Conservation (phyloP, 2,113 vertebrate genomes). For the Esox niger region DNA sequence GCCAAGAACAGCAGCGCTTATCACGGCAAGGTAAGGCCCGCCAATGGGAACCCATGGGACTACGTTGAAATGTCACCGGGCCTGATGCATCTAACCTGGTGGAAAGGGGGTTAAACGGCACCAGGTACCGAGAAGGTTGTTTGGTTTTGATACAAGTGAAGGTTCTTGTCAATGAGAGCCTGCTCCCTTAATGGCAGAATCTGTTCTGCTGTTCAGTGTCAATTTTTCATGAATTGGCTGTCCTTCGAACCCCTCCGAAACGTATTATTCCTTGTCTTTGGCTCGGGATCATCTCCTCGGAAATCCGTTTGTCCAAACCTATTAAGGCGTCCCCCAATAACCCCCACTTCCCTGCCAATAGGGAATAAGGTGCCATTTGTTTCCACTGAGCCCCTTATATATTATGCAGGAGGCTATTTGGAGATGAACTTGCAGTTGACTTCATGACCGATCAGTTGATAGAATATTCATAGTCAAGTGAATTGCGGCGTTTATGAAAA, state of each 20-base stretch:
- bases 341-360: too few relatives aligned
- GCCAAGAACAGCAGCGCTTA: conserved; percentile 90
- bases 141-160: too few relatives aligned
- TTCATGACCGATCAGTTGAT: not conserved
- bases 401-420: not conserved
- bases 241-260: not conserved
- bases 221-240: not conserved
- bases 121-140: not conserved
- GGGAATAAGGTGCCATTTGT: too few relatives aligned
- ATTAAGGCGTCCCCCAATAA: not conserved
- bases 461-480: not conserved
- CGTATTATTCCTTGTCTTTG: not conserved
- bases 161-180: not conserved
- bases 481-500: not conserved
- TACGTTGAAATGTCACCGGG: too few relatives aligned
- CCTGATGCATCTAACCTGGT: too few relatives aligned
- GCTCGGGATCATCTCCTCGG: not conserved
- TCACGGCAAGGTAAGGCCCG: conserved; percentile 94
- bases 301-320: not conserved
- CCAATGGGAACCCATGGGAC: too few relatives aligned
- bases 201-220: too few relatives aligned
- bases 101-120: too few relatives aligned
- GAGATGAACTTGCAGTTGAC: not conserved
- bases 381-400: not conserved
- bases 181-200: not conserved